A percentile compares a stretch with the other conserved stretches of the same genome.
These are phyloP conservation scores for Nematostella vectensis DNA, from an alignment of 92 coral and sea anemone genomes.

Conservation along the genomic window DNA sequence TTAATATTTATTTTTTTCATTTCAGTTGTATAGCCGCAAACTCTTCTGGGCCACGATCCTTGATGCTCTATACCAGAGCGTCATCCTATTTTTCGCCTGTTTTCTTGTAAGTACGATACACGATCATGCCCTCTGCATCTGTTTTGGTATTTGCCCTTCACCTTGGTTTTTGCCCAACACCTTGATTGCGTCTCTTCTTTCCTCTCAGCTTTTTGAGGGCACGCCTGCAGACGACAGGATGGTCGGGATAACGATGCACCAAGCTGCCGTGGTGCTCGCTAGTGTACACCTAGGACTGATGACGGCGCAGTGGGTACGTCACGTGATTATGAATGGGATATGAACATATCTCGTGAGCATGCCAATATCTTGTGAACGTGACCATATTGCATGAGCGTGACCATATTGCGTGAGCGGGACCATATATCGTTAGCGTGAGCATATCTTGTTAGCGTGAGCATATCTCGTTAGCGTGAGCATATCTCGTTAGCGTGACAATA, in stretches of 20 bases:
- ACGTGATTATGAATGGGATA: too few relatives aligned
- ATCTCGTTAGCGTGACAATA: too few relatives aligned
- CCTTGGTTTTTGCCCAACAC: too few relatives aligned
- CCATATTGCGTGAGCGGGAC: too few relatives aligned
- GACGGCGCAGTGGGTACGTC: constrained; percentile 86
- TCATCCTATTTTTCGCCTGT: constrained; percentile 70
- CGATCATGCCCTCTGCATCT: too few relatives aligned
- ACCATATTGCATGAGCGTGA: too few relatives aligned
- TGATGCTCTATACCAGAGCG: constrained; percentile 88
- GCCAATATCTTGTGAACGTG: background rate
- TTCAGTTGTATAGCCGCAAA: constrained; percentile 74
- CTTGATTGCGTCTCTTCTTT: too few relatives aligned
- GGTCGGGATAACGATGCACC: constrained; percentile 91
- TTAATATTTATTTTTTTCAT: background rate
- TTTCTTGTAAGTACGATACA: constrained; percentile 78
- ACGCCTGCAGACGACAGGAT: constrained; percentile 52
- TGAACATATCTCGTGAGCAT: too few relatives aligned
- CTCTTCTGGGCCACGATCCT: constrained; percentile 85
- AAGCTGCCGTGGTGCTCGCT: constrained; percentile 83
- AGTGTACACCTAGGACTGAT: constrained; percentile 77
- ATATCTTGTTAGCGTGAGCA: too few relatives aligned
- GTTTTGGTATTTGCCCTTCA: too few relatives aligned
- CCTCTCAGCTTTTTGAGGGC: constrained; percentile 57
- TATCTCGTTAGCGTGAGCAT: too few relatives aligned
- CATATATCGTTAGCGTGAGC: too few relatives aligned